A percentile compares a stretch with the other conserved stretches of the same genome.
Conservation (phyloP, 2,797 vertebrate species). For the Nannoperca australis region DNA sequence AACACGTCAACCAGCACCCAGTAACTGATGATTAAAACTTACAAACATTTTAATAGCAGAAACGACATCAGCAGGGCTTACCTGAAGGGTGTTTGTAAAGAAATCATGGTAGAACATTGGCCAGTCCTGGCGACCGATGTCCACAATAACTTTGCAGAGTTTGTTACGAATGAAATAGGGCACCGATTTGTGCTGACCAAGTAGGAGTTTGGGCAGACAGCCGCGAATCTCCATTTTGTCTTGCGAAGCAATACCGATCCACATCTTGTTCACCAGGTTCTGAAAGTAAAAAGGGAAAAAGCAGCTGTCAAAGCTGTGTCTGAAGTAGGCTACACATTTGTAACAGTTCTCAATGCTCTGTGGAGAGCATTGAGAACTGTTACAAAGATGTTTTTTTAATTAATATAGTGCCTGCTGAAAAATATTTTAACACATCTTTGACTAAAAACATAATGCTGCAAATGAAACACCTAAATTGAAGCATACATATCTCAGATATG, state of each 20-base stretch:
- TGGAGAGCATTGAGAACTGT: neutral
- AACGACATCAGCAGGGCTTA: conserved; percentile 56
- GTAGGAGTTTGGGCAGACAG: conserved; percentile 96
- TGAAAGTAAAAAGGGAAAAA: conserved; percentile 64
- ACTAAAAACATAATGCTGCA: neutral
- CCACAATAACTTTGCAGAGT: conserved; percentile 98
- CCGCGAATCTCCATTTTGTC: conserved; percentile 98
- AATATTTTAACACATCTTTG: neutral
- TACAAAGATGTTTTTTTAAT: neutral
- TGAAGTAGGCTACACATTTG: neutral
- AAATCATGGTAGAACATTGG: conserved; percentile 99
- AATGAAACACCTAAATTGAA: neutral
- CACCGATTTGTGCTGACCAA: conserved; percentile 95
- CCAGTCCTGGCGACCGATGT: conserved; percentile 98
- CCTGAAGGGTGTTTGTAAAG: conserved; percentile 98
- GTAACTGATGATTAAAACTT: neutral
- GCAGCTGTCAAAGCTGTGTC: neutral
- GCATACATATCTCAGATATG: neutral
- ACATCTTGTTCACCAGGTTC: conserved; percentile 99
- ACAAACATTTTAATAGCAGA: neutral
- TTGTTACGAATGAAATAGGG: conserved; percentile 99
- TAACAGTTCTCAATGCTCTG: neutral
- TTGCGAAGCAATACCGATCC: conserved; percentile 95
- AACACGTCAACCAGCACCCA: neutral
- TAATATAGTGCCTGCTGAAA: neutral